These are phyloP conservation scores for Hypsopygia costalis DNA, from an alignment of 2,888 invertebrate genomes.

Conservation along the genomic window DNA sequence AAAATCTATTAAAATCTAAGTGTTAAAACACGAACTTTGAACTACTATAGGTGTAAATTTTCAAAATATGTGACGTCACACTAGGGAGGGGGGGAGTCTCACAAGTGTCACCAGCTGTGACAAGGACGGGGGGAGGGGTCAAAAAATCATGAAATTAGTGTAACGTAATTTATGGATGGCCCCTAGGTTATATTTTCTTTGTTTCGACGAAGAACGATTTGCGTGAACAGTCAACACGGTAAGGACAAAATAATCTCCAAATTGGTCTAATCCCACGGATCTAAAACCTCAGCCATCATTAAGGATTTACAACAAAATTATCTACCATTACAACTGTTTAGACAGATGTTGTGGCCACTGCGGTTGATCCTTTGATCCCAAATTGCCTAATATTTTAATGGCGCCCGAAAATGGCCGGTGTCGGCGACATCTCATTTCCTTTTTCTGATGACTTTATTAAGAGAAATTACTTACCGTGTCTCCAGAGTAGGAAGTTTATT, in stretches of 20 bases:
- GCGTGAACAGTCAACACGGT: too few relatives aligned
- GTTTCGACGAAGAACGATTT: too few relatives aligned
- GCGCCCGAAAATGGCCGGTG: slow-evolving; percentile 29
- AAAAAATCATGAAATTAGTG: too few relatives aligned
- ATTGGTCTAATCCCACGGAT: neutral
- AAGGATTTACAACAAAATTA: slow-evolving; percentile 18
- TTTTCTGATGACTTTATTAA: slow-evolving; percentile 47
- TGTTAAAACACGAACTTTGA: too few relatives aligned
- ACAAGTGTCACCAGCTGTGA: too few relatives aligned
- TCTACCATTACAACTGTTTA: slow-evolving; percentile 17
- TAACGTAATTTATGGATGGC: too few relatives aligned
- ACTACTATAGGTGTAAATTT: too few relatives aligned
- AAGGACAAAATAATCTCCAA: neutral
- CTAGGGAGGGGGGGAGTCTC: too few relatives aligned
- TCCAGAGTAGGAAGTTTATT: slow-evolving; percentile 10
- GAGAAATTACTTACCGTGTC: slow-evolving; percentile 24
- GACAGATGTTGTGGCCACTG: slow-evolving; percentile 28
- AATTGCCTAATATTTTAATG: slow-evolving; percentile 25
- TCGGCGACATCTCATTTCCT: slow-evolving; percentile 39
- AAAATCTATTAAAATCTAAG: too few relatives aligned
- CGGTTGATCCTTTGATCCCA: slow-evolving; percentile 24
- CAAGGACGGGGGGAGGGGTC: too few relatives aligned
- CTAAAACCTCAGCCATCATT: neutral
- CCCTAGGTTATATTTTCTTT: too few relatives aligned
- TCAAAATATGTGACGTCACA: too few relatives aligned